Percentiles rank a stretch among this genome's conserved stretches.
These are phyloP conservation scores for Charadrius vociferus DNA, from an alignment of 2,113 vertebrate species.

Conservation along the genomic window DNA sequence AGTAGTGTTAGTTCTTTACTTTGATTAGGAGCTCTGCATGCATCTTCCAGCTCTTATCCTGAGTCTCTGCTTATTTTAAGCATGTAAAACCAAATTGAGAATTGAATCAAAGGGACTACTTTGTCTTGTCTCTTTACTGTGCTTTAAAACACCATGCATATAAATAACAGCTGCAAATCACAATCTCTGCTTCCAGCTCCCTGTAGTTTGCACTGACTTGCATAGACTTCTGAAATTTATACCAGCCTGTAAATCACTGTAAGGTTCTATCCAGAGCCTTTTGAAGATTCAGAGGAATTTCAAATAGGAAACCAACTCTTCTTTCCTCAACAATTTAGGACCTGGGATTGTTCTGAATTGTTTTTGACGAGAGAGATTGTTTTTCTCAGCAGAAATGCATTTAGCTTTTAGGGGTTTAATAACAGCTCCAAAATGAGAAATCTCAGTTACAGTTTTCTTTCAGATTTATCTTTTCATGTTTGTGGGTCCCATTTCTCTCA, in stretches of 20 bases:
- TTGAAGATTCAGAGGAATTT: background rate
- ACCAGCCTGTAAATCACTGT: background rate
- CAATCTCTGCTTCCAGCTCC: background rate
- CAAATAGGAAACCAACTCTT: background rate
- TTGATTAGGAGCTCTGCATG: background rate
- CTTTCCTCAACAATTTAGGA: background rate
- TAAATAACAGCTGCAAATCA: constrained; percentile 16
- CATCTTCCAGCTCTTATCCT: background rate
- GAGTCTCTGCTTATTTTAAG: background rate
- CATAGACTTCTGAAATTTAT: background rate
- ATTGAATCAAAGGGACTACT: background rate
- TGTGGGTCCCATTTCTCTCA: background rate
- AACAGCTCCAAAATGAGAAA: background rate
- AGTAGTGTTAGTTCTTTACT: background rate
- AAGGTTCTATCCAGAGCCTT: background rate
- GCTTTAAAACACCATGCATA: background rate
- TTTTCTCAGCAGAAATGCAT: constrained; percentile 24
- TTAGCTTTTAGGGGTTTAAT: background rate
- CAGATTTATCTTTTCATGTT: background rate
- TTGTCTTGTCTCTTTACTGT: background rate
- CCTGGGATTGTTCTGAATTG: background rate
- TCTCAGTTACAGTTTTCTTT: background rate
- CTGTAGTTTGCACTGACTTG: background rate
- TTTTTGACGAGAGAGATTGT: background rate
- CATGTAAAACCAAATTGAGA: background rate